A percentile compares a stretch with the other conserved stretches of the same genome.
Conservation (phyloP, 2,888 invertebrate genomes). For the Mythimna loreyi region DNA sequence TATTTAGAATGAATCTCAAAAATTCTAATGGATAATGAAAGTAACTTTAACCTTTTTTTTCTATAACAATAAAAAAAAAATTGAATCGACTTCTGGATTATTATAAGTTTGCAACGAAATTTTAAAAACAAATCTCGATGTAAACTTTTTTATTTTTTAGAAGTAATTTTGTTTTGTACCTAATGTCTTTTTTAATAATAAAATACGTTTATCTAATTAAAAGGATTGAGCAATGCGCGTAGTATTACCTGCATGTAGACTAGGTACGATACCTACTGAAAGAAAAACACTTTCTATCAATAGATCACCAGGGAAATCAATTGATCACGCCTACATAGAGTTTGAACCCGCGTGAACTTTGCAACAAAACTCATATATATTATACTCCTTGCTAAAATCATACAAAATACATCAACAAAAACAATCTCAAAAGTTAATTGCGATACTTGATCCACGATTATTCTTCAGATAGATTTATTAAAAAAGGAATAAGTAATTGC, state of each 20-base stretch:
- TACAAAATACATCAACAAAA: slow-evolving; percentile 3
- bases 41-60: no score
- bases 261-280: background rate
- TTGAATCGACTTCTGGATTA: no score
- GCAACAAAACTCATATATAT: slow-evolving; percentile 8
- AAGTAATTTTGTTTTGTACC: no score
- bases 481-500: slow-evolving; percentile 34
- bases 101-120: no score
- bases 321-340: background rate
- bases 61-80: no score
- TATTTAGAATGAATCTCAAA: no score
- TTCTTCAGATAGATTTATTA: slow-evolving; percentile 23
- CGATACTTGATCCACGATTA: slow-evolving; percentile 15
- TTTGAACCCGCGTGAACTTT: slow-evolving; percentile 33
- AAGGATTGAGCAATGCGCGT: background rate
- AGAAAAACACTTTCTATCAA: background rate
- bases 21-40: no score
- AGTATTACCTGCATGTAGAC: no score
- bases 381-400: background rate
- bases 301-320: background rate
- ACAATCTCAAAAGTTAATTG: slow-evolving; percentile 3
- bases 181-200: no score
- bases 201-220: background rate
- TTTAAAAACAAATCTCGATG: no score
- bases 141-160: no score